These are phyloP conservation scores for Zaprionus bogoriensis DNA, from an alignment of 2,888 invertebrate species.

Conservation along the genomic window DNA sequence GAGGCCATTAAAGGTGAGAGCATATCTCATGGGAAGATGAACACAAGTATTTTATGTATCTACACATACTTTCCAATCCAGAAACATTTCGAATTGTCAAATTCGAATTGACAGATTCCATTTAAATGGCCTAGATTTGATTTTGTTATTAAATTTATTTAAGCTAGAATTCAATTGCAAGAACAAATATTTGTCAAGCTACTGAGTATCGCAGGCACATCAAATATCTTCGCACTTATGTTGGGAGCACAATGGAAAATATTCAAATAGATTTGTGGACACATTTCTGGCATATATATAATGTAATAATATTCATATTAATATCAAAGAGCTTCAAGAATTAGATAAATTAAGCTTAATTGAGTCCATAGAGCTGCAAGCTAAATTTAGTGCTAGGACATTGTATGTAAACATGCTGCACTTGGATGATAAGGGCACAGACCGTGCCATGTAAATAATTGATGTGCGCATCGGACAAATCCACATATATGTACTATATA, in stretches of 20 bases:
- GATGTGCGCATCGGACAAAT: background rate
- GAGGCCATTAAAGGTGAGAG: slow-evolving; percentile 1
- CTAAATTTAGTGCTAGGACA: background rate
- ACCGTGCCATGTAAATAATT: background rate
- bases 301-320: background rate
- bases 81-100: background rate
- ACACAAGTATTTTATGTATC: background rate
- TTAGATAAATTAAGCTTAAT: background rate
- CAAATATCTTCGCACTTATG: background rate
- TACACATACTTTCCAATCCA: background rate
- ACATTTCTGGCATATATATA: background rate
- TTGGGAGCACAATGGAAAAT: background rate
- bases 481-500: no score
- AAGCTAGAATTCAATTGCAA: background rate
- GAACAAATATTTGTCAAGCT: background rate
- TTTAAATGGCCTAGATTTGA: background rate
- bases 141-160: background rate
- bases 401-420: background rate
- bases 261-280: background rate
- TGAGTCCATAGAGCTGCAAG: background rate
- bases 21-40: no score
- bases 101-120: background rate
- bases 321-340: background rate
- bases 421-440: background rate
- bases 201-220: no score